Base-by-base conservation (phyloP, 2,888 invertebrate genomes). In the Noctuana brunneofusca region DNA sequence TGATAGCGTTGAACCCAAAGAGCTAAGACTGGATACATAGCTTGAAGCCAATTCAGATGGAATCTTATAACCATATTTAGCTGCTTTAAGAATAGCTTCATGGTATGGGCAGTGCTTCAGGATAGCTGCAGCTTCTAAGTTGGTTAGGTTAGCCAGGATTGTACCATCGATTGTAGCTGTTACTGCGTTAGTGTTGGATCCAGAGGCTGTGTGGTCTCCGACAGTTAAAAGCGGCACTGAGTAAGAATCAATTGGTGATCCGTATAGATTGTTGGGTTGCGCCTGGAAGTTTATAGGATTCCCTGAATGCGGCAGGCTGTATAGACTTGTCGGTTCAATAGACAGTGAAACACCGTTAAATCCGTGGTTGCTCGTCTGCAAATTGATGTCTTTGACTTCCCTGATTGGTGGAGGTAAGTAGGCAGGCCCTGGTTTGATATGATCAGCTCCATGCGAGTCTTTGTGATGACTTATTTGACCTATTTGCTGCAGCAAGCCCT, bases 331-430 rank as follows among this genome's bases (percentile, higher is more conserved):
- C 0, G 93, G 92, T 73, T 90, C 89, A 6, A 91, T 90, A 0
- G 92, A 90, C 24, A 90, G 69, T 1, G 88, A 86, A 0, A 92
- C 78, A 20, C 70, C 81, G 66, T 70, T 83, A 1, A 73, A 56
- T 1, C 80, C 82, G 27, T 77, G 74, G 55, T 79, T 79, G 0
- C 79, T 79, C 1, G 79, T 76, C 2, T 84, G 80, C 1, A 78
- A 74, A 66, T 75, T 83, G 16, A 76, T 75, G 56, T 93, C 94
- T 60, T 93, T 92, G 0, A 93, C 74, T 64, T 93, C 94, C 49
- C 92, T 86, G n/a, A 94, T 91, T 2, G 95, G 94, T 1, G 95
- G 95, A 0, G 95, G 94, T 35, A 95, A 81, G 71, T 95, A 95
- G 0, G 93, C 81, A 0, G 92, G 88, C 0, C 88, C 87, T 68